A percentile compares a stretch with the other conserved stretches of the same genome.
phyloP scores from a whole-genome alignment of 2,797 vertebrate genomes.

The Cryptoblepharus egeriae region DNA sequence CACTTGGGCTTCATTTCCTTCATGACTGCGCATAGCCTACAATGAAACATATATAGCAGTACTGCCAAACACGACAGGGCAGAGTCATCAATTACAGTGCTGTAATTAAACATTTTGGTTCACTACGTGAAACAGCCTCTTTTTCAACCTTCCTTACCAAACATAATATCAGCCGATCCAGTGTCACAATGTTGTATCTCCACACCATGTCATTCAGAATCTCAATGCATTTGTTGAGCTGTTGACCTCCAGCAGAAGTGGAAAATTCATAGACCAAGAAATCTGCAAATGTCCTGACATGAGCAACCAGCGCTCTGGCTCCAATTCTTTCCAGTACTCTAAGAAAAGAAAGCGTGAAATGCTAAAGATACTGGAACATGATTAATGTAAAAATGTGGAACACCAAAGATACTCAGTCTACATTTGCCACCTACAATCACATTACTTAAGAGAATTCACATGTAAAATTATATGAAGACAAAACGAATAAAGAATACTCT shows the following conservation, averaged over 20 bases:
- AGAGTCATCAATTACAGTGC: background rate
- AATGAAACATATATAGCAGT: slow-evolving; percentile 36
- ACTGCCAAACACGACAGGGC: slow-evolving; percentile 12
- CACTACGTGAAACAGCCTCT: background rate
- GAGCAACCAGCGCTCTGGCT: slow-evolving; percentile 94
- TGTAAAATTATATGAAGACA: background rate
- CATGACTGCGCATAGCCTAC: slow-evolving; percentile 98
- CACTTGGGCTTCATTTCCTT: slow-evolving; percentile 98
- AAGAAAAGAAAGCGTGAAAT: slow-evolving; percentile 22
- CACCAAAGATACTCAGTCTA: background rate
- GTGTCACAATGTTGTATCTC: slow-evolving; percentile 99
- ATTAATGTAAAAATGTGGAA: background rate
- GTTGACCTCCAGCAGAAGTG: slow-evolving; percentile 95
- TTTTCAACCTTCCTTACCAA: slow-evolving; percentile 83
- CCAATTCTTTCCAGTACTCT: slow-evolving; percentile 97
- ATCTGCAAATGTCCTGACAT: slow-evolving; percentile 96
- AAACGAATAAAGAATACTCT: background rate
- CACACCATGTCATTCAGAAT: slow-evolving; percentile 99
- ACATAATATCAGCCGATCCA: slow-evolving; percentile 95
- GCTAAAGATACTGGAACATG: background rate
- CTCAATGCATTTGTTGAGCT: slow-evolving; percentile 98
- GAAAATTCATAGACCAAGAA: slow-evolving; percentile 99
- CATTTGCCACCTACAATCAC: background rate
- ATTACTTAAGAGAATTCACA: background rate
- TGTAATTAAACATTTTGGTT: background rate